Evolutionary conservation across 92 coral and sea anemone genomes (phyloP), one percentile per base, ranked within the genome.

Genomic region (Epizoanthus rinbou): DNA sequence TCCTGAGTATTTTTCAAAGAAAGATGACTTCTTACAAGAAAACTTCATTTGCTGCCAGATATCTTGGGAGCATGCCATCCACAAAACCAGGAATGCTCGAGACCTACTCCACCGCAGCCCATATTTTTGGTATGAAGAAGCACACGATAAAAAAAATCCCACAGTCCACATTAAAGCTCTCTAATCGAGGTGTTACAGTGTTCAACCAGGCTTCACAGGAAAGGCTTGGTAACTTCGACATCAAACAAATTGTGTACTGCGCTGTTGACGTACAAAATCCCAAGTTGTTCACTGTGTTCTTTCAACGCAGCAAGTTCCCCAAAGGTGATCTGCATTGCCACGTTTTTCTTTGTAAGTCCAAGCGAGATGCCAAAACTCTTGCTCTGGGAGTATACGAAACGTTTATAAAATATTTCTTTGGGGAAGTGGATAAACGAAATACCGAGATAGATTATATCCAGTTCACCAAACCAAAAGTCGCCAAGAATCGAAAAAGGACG

Each of bases 271-370:
- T 5, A n/a, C 76, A 47, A 7, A 72, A 25, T 16, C 76, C 76
- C 17, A 72, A 72, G 6, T 50, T 72, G 57, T 72, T 72, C 15
- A 57, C 76, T 19, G 50, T 72, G 7, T 72, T 72, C 25, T 72
- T 72, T 72, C 31, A 47, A 18, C 37, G 16, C 37, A 21, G 28
- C 21, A n/a, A 25, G 23, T 45, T 43, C 60, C 5, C 58, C 15
- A 45, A 35, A 43, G 76, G 53, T 5, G 59, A 35, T 18, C 9
- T 72, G 35, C 58, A 45, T 18, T 72, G 76, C 37, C 76, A 72
- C 57, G 76, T 72, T 41, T 72, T 72, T 43, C 76, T 45, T 43
- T 72, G 76, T 35, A 22, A 21, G n/a, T 72, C 76, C 37, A 45
- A 13, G 13, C 60, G 41, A 3, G 76, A 50, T 9, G 76, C 76